These are phyloP conservation scores for Sceloporus tristichus DNA, from an alignment of 2,113 vertebrate species.

Conservation along the genomic window DNA sequence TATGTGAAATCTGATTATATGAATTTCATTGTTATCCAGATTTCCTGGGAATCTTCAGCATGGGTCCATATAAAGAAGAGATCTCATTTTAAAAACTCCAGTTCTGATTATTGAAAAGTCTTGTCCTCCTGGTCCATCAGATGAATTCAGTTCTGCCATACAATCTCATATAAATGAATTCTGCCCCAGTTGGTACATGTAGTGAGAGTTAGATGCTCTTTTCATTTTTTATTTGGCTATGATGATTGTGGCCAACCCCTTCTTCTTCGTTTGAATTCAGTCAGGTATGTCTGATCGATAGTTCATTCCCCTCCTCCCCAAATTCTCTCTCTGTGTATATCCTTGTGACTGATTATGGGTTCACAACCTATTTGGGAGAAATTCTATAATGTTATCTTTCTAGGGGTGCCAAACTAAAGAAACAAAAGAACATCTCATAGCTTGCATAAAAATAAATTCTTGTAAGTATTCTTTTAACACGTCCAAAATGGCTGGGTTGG, in stretches of 20 bases:
- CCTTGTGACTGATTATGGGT: slow-evolving; percentile 41
- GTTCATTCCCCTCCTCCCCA: neutral
- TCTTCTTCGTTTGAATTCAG: slow-evolving; percentile 31
- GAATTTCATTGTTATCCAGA: neutral
- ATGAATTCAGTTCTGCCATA: neutral
- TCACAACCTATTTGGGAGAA: slow-evolving; percentile 39
- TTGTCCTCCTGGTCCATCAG: neutral
- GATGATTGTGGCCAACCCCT: slow-evolving; percentile 19
- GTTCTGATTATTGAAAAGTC: neutral
- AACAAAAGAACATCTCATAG: slow-evolving; percentile 52
- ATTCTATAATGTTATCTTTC: slow-evolving; percentile 53
- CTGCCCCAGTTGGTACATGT: neutral
- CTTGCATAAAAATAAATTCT: slow-evolving; percentile 53
- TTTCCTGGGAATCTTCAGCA: neutral
- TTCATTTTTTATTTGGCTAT: slow-evolving; percentile 11
- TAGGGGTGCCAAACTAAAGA: slow-evolving; percentile 41
- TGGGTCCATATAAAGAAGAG: neutral
- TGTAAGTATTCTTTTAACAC: slow-evolving; percentile 53
- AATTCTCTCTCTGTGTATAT: neutral
- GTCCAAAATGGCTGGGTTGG: slow-evolving; percentile 47
- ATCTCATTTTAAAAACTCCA: neutral
- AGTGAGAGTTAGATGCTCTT: slow-evolving; percentile 12
- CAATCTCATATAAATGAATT: neutral
- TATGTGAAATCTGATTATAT: slow-evolving; percentile 4
- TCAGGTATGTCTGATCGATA: neutral